Evolutionary conservation across 2,888 invertebrate genomes (phyloP).

Genomic region (Imbricaverruca yamaguchii): DNA sequence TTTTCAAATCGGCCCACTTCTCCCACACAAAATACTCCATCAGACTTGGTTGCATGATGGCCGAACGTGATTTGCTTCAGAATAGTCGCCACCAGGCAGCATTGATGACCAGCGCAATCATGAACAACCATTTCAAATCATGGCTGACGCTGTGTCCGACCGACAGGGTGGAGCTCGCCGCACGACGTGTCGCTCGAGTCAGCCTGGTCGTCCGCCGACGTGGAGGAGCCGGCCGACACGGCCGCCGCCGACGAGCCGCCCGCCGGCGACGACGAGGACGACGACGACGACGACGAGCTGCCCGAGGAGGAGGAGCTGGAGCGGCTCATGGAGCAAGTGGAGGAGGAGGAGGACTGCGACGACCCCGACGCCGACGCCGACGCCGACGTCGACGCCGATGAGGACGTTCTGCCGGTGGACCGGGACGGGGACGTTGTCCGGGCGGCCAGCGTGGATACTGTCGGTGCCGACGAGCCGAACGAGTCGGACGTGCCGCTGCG

Average conservation of each 20-base stretch:
- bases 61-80: too few relatives aligned
- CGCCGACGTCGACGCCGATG: constrained; percentile 2
- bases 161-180: constrained; percentile 6
- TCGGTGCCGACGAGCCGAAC: not conserved
- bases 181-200: constrained; percentile 21
- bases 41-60: too few relatives aligned
- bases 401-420: not conserved
- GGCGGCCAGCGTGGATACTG: not conserved
- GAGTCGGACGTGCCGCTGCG: not conserved
- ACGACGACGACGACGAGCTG: constrained; percentile 6
- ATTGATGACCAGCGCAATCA: too few relatives aligned
- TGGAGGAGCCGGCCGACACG: not conserved
- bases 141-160: too few relatives aligned
- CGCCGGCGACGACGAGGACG: constrained; percentile 7
- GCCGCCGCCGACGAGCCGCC: not conserved
- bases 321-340: constrained; percentile 15
- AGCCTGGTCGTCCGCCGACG: not conserved
- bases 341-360: constrained; percentile 13
- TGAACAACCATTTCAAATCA: too few relatives aligned
- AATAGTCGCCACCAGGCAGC: too few relatives aligned
- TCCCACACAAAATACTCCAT: too few relatives aligned
- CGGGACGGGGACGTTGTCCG: not conserved
- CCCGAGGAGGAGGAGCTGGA: constrained; percentile 6
- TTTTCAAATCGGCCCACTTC: too few relatives aligned
- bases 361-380: not conserved